Base-by-base conservation (phyloP, 2,888 invertebrate species). In the Resseliella maxima region DNA sequence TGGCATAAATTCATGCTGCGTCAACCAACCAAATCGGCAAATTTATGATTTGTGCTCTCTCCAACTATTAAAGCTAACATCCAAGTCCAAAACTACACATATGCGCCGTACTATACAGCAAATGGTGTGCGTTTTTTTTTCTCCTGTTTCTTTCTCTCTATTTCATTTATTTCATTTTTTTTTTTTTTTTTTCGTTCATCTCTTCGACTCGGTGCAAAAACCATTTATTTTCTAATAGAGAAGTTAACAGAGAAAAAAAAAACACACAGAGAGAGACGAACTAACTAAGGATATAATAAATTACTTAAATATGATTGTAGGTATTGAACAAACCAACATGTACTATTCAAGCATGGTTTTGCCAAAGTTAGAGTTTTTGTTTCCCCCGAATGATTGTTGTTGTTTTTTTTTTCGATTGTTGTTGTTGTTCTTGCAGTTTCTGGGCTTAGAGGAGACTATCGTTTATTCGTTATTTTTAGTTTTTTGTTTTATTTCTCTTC, bases 1-100 rank as follows among this genome's bases (percentile, higher is more conserved):
- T 72, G 72, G 72, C 72, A 72, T 72, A 72, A 72, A 72, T 72
- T 72, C 72, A 72, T 72, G 72, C 72, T 72, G 72, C 72, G 72
- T 72, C 72, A 72, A 72, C 72, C 72, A 35, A 72, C 72, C 72
- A 31, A 72, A 72, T 72, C 72, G 72, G 72, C 72, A 72, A 72
- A 72, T 72, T 72, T 72, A 72, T 72, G 72, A 72, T 72, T 72
- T 72, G 72, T 72, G 72, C 72, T 72, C 72, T 72, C 18, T n/a
- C 59, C 1, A 3, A 24, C 59, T 10, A n/a, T 59, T 24, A n/a
- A n/a, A n/a, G n/a, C n/a, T n/a, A 59, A 59, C 41, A 50, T 15
- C 46, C 8, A 18, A 50, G 18, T 15, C 18, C 15, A 72, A 72
- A 72, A 72, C 72, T 31, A 35, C 72, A 72, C 72, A 72, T 72